Evolutionary conservation across 2,888 invertebrate genomes (phyloP).

Genomic region (Clepsis dumicolana): DNA sequence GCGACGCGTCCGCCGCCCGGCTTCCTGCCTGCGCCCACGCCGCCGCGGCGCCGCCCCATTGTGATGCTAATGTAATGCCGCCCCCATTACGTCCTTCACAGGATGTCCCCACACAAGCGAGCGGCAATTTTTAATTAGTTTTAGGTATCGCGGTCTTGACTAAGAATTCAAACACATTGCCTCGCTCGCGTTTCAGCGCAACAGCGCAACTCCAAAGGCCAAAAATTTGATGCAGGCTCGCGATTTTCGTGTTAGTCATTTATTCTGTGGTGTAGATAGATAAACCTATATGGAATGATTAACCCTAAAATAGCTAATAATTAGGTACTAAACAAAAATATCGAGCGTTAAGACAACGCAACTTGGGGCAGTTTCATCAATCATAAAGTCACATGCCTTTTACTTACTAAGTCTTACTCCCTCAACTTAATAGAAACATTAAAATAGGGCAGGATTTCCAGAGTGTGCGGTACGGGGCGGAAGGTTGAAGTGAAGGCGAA

Average conservation of each 20-base stretch:
- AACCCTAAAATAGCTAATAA: not conserved
- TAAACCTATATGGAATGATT: too few species aligned
- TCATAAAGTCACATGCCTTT: not conserved
- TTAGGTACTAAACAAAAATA: not conserved
- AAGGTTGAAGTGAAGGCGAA: slow-evolving; percentile 59
- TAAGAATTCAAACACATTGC: too few species aligned
- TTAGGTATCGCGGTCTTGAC: not conserved
- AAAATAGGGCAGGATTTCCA: slow-evolving; percentile 43
- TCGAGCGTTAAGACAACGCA: not conserved
- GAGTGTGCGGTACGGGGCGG: slow-evolving; percentile 46
- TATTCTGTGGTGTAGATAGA: too few species aligned
- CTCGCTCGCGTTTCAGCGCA: too few species aligned
- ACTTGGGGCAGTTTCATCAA: not conserved
- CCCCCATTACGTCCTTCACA: slow-evolving; percentile 64
- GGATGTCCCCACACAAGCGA: slow-evolving; percentile 40
- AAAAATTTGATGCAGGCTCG: not conserved
- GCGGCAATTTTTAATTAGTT: not conserved
- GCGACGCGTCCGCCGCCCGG: slow-evolving; percentile 49
- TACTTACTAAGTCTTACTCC: not conserved
- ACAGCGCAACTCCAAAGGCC: too few species aligned
- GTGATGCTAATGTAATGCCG: slow-evolving; percentile 71
- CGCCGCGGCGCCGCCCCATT: slow-evolving; percentile 48
- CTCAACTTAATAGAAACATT: not conserved
- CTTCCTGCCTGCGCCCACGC: slow-evolving; percentile 51
- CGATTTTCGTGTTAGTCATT: too few species aligned